Percentiles rank a stretch among this genome's conserved stretches.
Conservation (phyloP, 2,888 invertebrate genomes). For the Schizotus pectinicornis region DNA sequence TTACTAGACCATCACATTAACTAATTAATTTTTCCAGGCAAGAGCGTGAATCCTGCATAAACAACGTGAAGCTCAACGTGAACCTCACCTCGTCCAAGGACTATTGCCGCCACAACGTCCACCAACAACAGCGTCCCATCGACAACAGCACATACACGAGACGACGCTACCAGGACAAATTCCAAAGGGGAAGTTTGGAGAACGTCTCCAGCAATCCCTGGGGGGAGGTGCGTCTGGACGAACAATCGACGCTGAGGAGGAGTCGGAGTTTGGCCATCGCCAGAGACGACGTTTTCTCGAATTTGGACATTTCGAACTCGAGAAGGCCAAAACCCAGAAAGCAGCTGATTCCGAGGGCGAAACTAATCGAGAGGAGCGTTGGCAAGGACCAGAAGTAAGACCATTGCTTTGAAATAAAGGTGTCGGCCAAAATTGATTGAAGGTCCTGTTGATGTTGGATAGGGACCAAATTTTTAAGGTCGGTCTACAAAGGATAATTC, state of each 20-base stretch:
- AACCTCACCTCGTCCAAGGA: conserved; percentile 39
- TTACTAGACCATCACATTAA: conserved; percentile 1
- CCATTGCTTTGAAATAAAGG: too few species aligned
- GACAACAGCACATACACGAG: conserved; percentile 38
- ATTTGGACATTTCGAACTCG: conserved; percentile 70
- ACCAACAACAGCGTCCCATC: conserved; percentile 24
- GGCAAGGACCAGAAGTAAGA: conserved; percentile 62
- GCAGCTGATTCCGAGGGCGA: conserved; percentile 81
- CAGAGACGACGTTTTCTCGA: conserved; percentile 76
- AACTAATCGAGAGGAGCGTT: conserved; percentile 76
- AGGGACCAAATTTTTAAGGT: too few species aligned
- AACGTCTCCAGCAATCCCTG: conserved; percentile 53
- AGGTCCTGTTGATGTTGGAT: too few species aligned
- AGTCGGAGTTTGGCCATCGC: conserved; percentile 62
- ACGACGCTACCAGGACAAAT: conserved; percentile 29
- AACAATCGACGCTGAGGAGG: conserved; percentile 41
- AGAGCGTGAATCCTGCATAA: conserved; percentile 52
- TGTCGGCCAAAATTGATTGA: too few species aligned
- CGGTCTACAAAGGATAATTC: too few species aligned
- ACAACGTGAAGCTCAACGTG: conserved; percentile 51
- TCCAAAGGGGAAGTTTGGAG: conserved; percentile 50
- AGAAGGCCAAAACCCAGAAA: conserved; percentile 59
- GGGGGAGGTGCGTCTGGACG: conserved; percentile 36
- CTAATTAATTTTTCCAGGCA: conserved; percentile 44
- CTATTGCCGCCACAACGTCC: conserved; percentile 24